phyloP scores from a whole-genome alignment of 2,113 vertebrate genomes.

The Sinosuthora webbiana region DNA sequence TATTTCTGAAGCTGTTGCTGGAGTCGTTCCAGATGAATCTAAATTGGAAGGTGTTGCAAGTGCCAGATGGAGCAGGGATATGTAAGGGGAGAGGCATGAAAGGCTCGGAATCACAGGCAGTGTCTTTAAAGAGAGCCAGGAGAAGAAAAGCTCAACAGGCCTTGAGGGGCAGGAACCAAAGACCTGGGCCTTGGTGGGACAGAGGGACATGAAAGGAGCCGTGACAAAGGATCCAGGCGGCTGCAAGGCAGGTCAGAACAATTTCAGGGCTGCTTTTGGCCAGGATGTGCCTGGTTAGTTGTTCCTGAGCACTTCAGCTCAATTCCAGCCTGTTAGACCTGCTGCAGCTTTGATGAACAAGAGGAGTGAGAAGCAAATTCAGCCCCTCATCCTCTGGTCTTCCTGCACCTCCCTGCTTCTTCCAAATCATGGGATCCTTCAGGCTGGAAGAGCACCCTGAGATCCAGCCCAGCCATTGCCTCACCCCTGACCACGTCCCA shows the following conservation, averaged over 20 bases:
- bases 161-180: neutral
- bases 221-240: neutral
- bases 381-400: neutral
- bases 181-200: neutral
- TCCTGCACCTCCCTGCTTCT: neutral
- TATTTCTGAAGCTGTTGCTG: constrained; percentile 65
- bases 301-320: neutral
- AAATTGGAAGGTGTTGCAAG: constrained; percentile 55
- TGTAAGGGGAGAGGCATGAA: neutral
- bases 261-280: accelerated
- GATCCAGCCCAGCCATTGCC: accelerated
- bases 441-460: neutral
- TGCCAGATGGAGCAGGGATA: constrained; percentile 53
- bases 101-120: neutral
- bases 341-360: neutral
- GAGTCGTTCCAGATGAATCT: constrained; percentile 25
- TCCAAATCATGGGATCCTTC: neutral
- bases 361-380: neutral
- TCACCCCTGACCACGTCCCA: neutral
- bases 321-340: neutral
- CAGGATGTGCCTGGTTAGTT: neutral
- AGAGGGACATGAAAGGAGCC: neutral
- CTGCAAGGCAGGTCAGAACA: neutral
- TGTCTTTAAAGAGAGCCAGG: neutral
- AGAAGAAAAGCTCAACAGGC: neutral